phyloP scores from a whole-genome alignment of 1,140 invertebrate genomes.

The Hermetia illucens region DNA sequence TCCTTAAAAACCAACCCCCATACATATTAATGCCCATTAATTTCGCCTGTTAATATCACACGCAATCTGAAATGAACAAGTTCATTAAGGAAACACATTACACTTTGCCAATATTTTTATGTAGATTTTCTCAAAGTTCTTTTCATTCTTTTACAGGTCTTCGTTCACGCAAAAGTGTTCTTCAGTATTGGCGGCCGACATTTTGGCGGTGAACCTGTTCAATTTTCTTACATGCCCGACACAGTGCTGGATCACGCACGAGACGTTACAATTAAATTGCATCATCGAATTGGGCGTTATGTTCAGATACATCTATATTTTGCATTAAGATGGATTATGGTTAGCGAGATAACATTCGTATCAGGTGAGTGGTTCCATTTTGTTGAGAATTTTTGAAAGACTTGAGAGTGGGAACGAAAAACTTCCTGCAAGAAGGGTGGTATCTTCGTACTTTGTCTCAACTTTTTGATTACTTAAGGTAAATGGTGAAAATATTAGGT shows the following conservation, averaged over 20 bases:
- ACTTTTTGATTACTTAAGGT: no score
- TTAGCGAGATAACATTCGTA: conserved; percentile 73
- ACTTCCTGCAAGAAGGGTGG: no score
- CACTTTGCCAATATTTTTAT: no score
- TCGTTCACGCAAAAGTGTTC: conserved; percentile 49
- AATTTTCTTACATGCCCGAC: conserved; percentile 63
- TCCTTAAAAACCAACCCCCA: no score
- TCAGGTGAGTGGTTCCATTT: conserved; percentile 53
- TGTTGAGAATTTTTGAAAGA: conserved; percentile 2
- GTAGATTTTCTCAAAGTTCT: background rate
- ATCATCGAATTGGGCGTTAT: conserved; percentile 58
- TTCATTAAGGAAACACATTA: no score
- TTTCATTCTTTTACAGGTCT: conserved; percentile 39
- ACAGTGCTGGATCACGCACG: conserved; percentile 63
- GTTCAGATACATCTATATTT: conserved; percentile 73
- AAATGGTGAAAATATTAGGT: no score
- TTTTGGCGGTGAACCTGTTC: conserved; percentile 41
- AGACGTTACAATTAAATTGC: conserved; percentile 68
- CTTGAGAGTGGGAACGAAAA: no score
- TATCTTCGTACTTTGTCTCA: no score
- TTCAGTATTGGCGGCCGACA: conserved; percentile 63
- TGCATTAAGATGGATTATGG: conserved; percentile 70
- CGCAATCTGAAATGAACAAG: no score
- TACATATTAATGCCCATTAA: no score
- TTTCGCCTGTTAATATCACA: no score